Percentiles rank a stretch among this genome's conserved stretches.
Evolutionary conservation across 2,113 vertebrate genomes (phyloP).

Genomic region (Scolopax mira): DNA sequence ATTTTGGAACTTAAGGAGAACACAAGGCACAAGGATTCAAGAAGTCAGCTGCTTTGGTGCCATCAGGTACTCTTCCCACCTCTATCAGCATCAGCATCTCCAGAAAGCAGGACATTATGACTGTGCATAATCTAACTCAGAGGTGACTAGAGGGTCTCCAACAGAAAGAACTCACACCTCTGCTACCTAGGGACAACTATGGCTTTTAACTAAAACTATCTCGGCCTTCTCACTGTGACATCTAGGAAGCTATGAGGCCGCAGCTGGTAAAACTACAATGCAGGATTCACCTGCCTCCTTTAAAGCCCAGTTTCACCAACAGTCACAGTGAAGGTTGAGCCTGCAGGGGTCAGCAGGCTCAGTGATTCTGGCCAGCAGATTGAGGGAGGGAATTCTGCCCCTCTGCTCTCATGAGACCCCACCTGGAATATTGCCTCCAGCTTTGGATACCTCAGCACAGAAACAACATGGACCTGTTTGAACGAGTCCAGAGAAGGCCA

Average conservation of each 20-base stretch:
- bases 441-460: no score
- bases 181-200: not conserved
- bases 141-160: not conserved
- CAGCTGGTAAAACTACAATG: not conserved
- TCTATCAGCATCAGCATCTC: not conserved
- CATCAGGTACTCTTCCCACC: not conserved
- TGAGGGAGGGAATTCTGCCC: no score
- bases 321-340: not conserved
- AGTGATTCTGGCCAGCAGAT: no score
- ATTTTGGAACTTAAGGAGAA: not conserved
- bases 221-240: not conserved
- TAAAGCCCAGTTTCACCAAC: not conserved
- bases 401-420: no score
- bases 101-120: not conserved
- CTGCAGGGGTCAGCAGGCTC: no score
- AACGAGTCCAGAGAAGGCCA: no score
- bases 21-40: not conserved
- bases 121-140: not conserved
- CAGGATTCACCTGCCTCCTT: not conserved
- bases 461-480: no score
- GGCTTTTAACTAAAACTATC: not conserved
- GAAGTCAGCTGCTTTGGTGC: not conserved
- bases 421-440: no score
- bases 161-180: not conserved
- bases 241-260: accelerated